Base-by-base conservation (phyloP, 2,113 vertebrate species). In the Gobius niger region DNA sequence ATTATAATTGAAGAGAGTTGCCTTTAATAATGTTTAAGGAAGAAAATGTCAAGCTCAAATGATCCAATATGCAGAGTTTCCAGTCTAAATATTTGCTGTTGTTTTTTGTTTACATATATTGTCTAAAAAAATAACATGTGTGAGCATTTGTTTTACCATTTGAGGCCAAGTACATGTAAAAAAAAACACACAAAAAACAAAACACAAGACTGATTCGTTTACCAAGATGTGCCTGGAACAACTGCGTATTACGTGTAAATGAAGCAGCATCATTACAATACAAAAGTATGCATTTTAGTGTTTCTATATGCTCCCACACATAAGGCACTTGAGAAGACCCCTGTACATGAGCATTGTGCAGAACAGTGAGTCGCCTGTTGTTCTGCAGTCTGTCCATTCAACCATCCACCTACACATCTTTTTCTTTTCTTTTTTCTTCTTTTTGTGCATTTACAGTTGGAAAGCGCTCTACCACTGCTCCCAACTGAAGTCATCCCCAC, bases 401-500 rank as follows among this genome's bases (percentile, higher is more conserved):
- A 24, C 70, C 47, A 65, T 16, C 73, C 56, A 19, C 63, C 49
- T 34, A 61, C 54, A 52, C 49, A 63, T 18, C 51, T 44, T 49
- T 72, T 65, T 6, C 14, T 73, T 65, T 44, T 49, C 72, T 65
- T 6, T n/a, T 73, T 65, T 2, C 1, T 73, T 68, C 47, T 12
- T 0, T 73, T 41, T 61, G n/a, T 67, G 63, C 51, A 53, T 70
- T 40, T 47, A 52, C 63, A 44, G 52, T 75, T 47, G 44, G 44
- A 19, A 41, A 10, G 42, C 40, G 4, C 49, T 85, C 92, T 96
- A 98, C 96, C 96, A 98, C 89, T 96, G 95, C 53, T 99, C 96
- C 97, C 96, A 99, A 90, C 95, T 94, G 77, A 98, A 97, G 84
- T 99, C 98, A 73, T 99, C 97, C 71, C 95, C 93, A 80, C 95